Base-by-base conservation (phyloP, 2,113 vertebrate species). In the Columba janthina region DNA sequence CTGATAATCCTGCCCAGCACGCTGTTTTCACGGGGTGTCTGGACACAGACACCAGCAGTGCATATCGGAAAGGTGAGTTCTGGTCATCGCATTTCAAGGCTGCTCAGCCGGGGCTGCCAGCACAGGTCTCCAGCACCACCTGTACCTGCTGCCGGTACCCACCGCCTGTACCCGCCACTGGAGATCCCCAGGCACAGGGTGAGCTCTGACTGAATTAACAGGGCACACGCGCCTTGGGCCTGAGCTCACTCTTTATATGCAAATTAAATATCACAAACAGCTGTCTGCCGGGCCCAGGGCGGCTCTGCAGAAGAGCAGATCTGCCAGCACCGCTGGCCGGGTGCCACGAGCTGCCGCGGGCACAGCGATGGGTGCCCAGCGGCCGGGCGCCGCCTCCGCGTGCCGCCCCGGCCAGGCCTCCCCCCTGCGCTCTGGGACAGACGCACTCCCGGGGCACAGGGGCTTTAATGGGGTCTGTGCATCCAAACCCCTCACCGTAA, bases 11-110 rank as follows among this genome's bases (percentile, higher is more conserved):
- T 89, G 91, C 82, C 80, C 21, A 7, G 89, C 70, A 44, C 80
- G 36, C 25, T 85, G 85, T 85, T 97, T 95, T 80, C 76, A 87
- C 71, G 94, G 91, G 29, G 69, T 9, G 46, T 81, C 69, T 89
- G 71, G 88, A 91, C 44, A 57, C 36, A 93, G 93, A 82, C 40
- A 81, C 72, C 83, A 75, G 79, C 62, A 46, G 80, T n/a, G 54
- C 65, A 40, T 29, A 93, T 69, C 61, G 58, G 60, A 67, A 91
- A 96, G 85, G 93, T 81, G 89, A 94, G 0, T 72, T 85, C 57
- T 64, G 75, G 53, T 58, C 73, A 72, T 18, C 12, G 18, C 70
- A 36, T 36, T 81, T 25, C 73, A 76, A 50, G 89, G 32, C 44
- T 46, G 44, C 44, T 46, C 44, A 46, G 44, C 44, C 18, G 44